These are phyloP conservation scores for Thecophora atra DNA, from an alignment of 2,888 invertebrate species.

Conservation along the genomic window DNA sequence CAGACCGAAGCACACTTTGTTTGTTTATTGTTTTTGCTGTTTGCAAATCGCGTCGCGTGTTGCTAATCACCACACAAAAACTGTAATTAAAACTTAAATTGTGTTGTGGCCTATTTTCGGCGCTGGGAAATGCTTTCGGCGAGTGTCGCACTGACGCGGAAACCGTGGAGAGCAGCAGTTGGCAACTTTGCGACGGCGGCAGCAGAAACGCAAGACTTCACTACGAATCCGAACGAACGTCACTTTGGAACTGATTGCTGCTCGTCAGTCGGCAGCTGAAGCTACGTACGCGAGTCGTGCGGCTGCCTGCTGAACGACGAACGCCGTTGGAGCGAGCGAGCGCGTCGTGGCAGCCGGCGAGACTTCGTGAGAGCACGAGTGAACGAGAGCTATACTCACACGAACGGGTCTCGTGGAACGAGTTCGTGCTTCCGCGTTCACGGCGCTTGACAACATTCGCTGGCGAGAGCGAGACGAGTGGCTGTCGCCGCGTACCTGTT, in stretches of 20 bases:
- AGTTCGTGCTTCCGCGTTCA: background rate
- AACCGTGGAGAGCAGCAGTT: slow-evolving; percentile 8
- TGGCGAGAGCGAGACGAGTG: slow-evolving; percentile 18
- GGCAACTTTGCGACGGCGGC: slow-evolving; percentile 18
- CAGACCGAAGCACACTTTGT: too few species aligned
- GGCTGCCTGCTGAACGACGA: background rate
- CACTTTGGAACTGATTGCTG: slow-evolving; percentile 63
- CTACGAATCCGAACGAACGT: slow-evolving; percentile 60
- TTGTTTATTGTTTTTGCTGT: background rate
- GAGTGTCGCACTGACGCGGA: slow-evolving; percentile 2
- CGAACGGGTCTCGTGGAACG: slow-evolving; percentile 13
- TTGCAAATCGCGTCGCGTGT: slow-evolving; percentile 6
- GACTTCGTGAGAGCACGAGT: slow-evolving; percentile 10
- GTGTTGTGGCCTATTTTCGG: background rate
- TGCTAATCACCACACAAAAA: background rate
- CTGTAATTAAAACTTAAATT: background rate
- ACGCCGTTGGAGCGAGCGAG: slow-evolving; percentile 14
- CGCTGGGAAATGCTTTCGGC: background rate
- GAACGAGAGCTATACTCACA: slow-evolving; percentile 1
- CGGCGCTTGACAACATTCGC: slow-evolving; percentile 7
- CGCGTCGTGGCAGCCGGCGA: background rate
- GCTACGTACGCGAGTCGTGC: slow-evolving; percentile 23
- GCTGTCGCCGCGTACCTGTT: slow-evolving; percentile 14
- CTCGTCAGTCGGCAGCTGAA: slow-evolving; percentile 45
- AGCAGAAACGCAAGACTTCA: slow-evolving; percentile 18